A percentile compares a stretch with the other conserved stretches of the same genome.
Conservation (phyloP, 2,888 invertebrate genomes). For the Pantelozetes paolii region DNA sequence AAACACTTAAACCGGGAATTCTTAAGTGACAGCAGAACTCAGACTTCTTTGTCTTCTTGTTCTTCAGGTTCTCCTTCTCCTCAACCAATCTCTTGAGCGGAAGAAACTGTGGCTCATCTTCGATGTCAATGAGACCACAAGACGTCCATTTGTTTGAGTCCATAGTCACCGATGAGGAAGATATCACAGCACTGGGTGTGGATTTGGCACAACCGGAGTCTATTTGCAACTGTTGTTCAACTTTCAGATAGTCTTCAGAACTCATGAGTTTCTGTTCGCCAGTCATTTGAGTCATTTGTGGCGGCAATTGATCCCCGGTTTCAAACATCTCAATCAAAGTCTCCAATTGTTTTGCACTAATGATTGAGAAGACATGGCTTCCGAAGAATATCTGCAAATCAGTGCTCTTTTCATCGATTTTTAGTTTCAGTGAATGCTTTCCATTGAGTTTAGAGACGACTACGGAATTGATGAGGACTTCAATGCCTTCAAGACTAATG, state of each 20-base stretch:
- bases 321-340: slow-evolving; percentile 38
- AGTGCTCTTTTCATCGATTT: slow-evolving; percentile 38
- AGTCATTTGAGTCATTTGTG: neutral
- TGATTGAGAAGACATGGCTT: slow-evolving; percentile 39
- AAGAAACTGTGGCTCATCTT: slow-evolving; percentile 23
- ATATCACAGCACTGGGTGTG: slow-evolving; percentile 20
- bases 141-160: slow-evolving; percentile 36
- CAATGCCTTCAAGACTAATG: slow-evolving; percentile 40
- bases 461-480: slow-evolving; percentile 37
- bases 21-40: slow-evolving; percentile 41
- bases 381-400: slow-evolving; percentile 41
- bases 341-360: slow-evolving; percentile 39
- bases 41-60: neutral
- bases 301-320: neutral
- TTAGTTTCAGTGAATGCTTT: slow-evolving; percentile 41
- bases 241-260: slow-evolving; percentile 40
- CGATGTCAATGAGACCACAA: slow-evolving; percentile 1
- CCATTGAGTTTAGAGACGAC: slow-evolving; percentile 40
- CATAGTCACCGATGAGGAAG: slow-evolving; percentile 5
- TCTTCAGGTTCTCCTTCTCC: slow-evolving; percentile 9
- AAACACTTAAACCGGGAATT: slow-evolving; percentile 43
- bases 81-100: neutral
- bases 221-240: slow-evolving; percentile 40
- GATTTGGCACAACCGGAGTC: slow-evolving; percentile 31
- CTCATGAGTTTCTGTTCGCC: slow-evolving; percentile 40